phyloP scores from a whole-genome alignment of 1,140 invertebrate species.

The Diuraphis noxia region DNA sequence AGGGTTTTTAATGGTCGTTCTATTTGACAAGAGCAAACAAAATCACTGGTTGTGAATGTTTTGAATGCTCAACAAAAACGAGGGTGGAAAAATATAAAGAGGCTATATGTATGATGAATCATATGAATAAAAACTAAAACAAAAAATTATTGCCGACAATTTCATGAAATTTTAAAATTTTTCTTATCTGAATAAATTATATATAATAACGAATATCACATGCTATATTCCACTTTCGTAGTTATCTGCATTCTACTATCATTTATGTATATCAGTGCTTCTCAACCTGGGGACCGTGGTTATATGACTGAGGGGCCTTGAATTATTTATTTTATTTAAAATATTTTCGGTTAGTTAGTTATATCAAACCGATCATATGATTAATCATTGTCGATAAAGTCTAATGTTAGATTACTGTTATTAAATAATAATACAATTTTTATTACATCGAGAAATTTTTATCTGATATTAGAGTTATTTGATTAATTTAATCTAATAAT shows the following conservation, averaged over 20 bases:
- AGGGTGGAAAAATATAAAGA: constrained; percentile 1
- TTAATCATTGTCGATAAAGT: too few species aligned
- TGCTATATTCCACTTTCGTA: background rate
- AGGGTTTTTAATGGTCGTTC: constrained; percentile 25
- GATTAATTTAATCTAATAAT: too few species aligned
- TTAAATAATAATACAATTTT: too few species aligned
- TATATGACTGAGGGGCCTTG: too few species aligned
- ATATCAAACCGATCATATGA: too few species aligned
- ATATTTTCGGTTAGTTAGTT: too few species aligned
- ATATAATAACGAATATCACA: background rate
- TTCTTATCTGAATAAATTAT: background rate
- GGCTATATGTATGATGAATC: background rate
- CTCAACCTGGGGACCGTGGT: too few species aligned
- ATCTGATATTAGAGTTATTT: too few species aligned
- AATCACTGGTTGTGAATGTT: background rate
- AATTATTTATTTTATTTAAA: too few species aligned
- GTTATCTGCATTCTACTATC: background rate
- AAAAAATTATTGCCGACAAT: background rate
- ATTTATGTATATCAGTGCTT: too few species aligned
- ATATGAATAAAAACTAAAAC: background rate
- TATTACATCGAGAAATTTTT: too few species aligned
- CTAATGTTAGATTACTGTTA: too few species aligned
- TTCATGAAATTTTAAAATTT: background rate
- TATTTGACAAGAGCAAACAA: constrained; percentile 31
- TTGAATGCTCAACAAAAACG: background rate